phyloP scores from a whole-genome alignment of 2,888 invertebrate genomes.

The Macrophya alboannulata region DNA sequence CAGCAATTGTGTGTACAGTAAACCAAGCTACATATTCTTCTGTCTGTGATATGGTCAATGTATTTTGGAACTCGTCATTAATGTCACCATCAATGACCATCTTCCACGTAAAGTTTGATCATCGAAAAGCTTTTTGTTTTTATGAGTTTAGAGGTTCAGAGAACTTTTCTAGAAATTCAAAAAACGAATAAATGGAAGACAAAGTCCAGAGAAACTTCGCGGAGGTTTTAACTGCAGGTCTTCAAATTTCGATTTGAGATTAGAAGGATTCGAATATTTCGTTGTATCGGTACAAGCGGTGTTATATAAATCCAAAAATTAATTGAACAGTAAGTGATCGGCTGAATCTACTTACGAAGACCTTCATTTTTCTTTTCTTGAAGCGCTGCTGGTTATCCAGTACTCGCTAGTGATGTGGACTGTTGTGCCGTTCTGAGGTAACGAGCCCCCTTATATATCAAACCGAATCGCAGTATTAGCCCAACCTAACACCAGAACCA shows the following conservation, averaged over 20 bases:
- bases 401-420: slow-evolving; percentile 75
- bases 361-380: slow-evolving; percentile 69
- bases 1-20: not conserved
- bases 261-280: not conserved
- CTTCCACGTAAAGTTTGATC: not conserved
- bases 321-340: not conserved
- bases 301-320: not conserved
- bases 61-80: not conserved
- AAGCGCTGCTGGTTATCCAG: slow-evolving; percentile 76
- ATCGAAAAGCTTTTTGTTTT: not conserved
- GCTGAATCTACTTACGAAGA: slow-evolving; percentile 68
- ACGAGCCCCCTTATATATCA: slow-evolving; percentile 73
- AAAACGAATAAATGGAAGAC: not conserved
- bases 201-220: not conserved
- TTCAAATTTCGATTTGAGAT: not conserved
- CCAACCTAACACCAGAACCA: slow-evolving; percentile 54
- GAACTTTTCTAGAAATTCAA: not conserved
- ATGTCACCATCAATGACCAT: not conserved
- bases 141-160: not conserved
- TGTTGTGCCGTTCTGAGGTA: slow-evolving; percentile 72
- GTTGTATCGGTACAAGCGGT: not conserved
- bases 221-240: not conserved
- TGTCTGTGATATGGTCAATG: not conserved
- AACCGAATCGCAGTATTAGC: slow-evolving; percentile 44
- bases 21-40: not conserved